Evolutionary conservation across 2,888 invertebrate genomes (phyloP).

Genomic region (Polydrusus tereticollis): DNA sequence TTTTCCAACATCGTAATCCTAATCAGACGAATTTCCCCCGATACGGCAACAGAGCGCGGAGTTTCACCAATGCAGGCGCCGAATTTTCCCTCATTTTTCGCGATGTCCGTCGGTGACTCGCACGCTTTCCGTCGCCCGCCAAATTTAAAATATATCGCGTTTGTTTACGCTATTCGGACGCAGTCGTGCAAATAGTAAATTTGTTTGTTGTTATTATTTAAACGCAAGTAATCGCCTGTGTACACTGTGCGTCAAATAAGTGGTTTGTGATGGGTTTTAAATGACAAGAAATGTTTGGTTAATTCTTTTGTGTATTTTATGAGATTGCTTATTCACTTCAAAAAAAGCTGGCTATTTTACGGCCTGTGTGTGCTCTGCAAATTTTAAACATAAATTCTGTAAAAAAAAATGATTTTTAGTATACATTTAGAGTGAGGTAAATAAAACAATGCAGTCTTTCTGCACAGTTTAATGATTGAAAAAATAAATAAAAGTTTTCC

Average conservation of each 20-base stretch:
- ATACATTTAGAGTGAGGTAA: too few species aligned
- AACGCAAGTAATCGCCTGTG: not conserved
- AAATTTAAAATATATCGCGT: constrained; percentile 36
- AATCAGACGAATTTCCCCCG: constrained; percentile 8
- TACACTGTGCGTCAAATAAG: constrained; percentile 8
- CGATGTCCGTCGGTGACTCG: constrained; percentile 46
- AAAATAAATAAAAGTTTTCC: too few species aligned
- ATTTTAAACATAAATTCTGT: too few species aligned
- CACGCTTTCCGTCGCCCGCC: constrained; percentile 31
- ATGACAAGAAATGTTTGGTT: not conserved
- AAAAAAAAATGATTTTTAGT: too few species aligned
- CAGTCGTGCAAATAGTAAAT: not conserved
- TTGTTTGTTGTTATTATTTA: constrained; percentile 13
- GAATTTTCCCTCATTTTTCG: constrained; percentile 54
- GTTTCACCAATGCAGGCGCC: constrained; percentile 52
- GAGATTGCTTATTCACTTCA: too few species aligned
- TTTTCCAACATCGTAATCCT: not conserved
- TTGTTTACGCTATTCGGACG: constrained; percentile 15
- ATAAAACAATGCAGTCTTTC: too few species aligned
- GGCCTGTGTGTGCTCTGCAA: too few species aligned
- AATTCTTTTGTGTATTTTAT: not conserved
- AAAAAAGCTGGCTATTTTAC: too few species aligned
- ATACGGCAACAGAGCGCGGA: constrained; percentile 27
- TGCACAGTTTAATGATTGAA: too few species aligned
- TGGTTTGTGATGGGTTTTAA: not conserved